These are phyloP conservation scores for Dorcus hopei DNA, from an alignment of 2,888 invertebrate genomes.

Conservation along the genomic window DNA sequence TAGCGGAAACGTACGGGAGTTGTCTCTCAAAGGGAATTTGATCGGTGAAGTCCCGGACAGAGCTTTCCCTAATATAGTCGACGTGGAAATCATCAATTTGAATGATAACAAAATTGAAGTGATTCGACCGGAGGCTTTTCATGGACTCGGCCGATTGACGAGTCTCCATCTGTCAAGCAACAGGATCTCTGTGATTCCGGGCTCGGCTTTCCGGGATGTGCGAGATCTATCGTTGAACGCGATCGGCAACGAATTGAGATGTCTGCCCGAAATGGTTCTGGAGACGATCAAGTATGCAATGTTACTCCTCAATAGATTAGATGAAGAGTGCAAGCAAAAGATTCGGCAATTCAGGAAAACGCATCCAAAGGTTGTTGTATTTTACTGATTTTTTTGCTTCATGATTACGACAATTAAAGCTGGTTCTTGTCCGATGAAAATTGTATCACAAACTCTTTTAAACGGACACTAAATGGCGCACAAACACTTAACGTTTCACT, in stretches of 20 bases:
- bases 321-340: no score
- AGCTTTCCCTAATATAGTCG: background rate
- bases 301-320: no score
- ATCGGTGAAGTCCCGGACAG: background rate
- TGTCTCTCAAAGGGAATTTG: background rate
- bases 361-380: no score
- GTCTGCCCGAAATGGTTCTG: conserved; percentile 2
- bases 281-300: background rate
- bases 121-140: background rate
- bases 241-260: background rate
- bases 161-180: background rate
- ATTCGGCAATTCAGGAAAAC: no score
- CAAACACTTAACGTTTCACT: no score
- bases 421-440: no score
- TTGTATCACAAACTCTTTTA: no score
- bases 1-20: background rate
- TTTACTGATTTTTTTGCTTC: no score
- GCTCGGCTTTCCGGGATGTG: background rate
- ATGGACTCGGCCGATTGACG: background rate
- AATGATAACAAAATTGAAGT: background rate
- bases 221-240: background rate
- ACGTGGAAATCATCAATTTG: background rate
- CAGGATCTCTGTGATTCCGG: background rate
- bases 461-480: no score
- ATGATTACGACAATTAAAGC: no score